A percentile compares a stretch with the other conserved stretches of the same genome.
These are phyloP conservation scores for Rhynchonema sp. DNA, from an alignment of 2,888 invertebrate species.

Conservation along the genomic window DNA sequence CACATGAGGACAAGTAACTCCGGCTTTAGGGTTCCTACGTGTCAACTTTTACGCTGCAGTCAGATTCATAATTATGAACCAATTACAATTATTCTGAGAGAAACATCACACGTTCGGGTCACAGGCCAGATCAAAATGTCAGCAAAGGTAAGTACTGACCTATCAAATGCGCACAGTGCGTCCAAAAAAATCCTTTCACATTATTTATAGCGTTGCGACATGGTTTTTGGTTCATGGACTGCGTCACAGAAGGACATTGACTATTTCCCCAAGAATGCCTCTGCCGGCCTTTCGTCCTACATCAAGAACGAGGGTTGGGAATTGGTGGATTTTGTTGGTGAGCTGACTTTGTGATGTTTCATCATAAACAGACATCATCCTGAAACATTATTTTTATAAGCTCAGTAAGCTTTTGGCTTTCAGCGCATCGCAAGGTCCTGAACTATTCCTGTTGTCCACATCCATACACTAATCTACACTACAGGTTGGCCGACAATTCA, in stretches of 20 bases:
- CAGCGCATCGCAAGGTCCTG: constrained; percentile 6
- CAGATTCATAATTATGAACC: no score
- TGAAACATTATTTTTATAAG: no score
- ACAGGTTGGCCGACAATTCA: constrained; percentile 20
- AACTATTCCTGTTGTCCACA: constrained; percentile 25
- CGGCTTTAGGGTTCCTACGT: no score
- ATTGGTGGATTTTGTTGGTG: constrained; percentile 15
- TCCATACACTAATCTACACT: constrained; percentile 23
- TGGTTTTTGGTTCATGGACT: constrained; percentile 9
- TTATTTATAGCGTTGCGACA: not conserved
- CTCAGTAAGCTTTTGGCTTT: no score
- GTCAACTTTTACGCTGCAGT: no score
- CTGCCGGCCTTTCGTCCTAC: constrained; percentile 21
- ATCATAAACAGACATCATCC: not conserved
- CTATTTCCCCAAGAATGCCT: constrained; percentile 21
- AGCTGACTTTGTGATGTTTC: no score
- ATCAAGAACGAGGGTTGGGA: constrained; percentile 26
- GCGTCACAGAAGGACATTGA: constrained; percentile 12
- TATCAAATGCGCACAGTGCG: no score
- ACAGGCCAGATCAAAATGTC: no score
- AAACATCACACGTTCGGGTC: no score
- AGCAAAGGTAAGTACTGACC: no score
- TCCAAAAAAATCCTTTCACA: not conserved
- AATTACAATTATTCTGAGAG: no score
- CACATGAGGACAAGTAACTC: no score